These are phyloP conservation scores for Cosmorhoe ocellata DNA, from an alignment of 2,888 invertebrate species.

Conservation along the genomic window DNA sequence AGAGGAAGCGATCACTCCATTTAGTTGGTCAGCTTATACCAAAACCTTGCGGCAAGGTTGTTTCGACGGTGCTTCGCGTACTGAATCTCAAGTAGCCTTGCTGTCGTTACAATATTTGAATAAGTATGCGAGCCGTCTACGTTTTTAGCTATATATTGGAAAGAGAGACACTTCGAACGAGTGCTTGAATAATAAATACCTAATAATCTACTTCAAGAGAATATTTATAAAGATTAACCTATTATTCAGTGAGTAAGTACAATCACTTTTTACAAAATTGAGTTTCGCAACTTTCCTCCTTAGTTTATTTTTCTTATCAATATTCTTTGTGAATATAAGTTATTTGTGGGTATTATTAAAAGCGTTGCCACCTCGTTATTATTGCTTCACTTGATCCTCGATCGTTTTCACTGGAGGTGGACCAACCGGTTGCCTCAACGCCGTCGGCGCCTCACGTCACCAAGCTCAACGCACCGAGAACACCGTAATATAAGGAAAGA, in stretches of 20 bases:
- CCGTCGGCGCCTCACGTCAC: neutral
- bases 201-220: constrained; percentile 24
- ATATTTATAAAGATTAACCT: constrained; percentile 25
- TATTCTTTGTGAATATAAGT: neutral
- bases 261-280: neutral
- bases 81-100: constrained; percentile 69
- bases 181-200: constrained; percentile 25
- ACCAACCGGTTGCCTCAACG: constrained; percentile 37
- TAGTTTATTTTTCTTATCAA: neutral
- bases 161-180: constrained; percentile 26
- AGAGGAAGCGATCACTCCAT: constrained; percentile 40
- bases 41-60: constrained; percentile 75
- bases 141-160: constrained; percentile 26
- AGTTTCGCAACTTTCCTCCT: neutral
- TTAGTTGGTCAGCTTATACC: constrained; percentile 49
- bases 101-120: constrained; percentile 41
- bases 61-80: constrained; percentile 56
- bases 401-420: constrained; percentile 34
- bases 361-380: neutral
- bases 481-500: constrained; percentile 1
- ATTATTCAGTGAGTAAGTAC: constrained; percentile 3
- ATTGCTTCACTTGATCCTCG: constrained; percentile 31
- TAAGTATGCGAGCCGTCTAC: constrained; percentile 30
- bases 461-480: neutral
- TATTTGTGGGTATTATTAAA: neutral